A percentile compares a stretch with the other conserved stretches of the same genome.
Conservation (phyloP, 2,113 vertebrate genomes). For the Ceuthmochares aereus region DNA sequence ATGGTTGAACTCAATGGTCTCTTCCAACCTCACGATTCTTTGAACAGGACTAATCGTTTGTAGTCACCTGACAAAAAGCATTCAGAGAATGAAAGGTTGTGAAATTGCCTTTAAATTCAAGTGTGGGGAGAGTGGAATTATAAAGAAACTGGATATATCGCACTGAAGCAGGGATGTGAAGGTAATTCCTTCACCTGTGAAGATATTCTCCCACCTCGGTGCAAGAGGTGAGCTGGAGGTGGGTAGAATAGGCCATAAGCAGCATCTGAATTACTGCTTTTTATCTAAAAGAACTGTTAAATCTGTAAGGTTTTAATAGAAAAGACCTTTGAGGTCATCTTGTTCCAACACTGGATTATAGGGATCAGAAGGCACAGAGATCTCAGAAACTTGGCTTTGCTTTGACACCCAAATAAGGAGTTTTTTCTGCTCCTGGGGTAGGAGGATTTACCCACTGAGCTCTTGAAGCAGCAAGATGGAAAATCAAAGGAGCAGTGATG, state of each 20-base stretch:
- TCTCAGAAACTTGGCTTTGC: not conserved
- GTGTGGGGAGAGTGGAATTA: not conserved
- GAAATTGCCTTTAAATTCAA: not conserved
- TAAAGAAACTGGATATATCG: not conserved
- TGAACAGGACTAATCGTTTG: not conserved
- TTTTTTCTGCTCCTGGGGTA: not conserved
- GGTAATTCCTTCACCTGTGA: not conserved
- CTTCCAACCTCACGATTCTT: too few relatives aligned
- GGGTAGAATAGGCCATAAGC: not conserved
- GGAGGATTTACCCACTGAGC: conserved; percentile 7
- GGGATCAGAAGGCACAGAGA: not conserved
- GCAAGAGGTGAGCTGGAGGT: not conserved
- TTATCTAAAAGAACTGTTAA: not conserved
- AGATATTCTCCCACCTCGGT: not conserved
- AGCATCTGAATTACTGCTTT: not conserved
- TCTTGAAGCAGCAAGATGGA: not conserved
- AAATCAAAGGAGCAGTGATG: not conserved
- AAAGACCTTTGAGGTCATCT: not conserved
- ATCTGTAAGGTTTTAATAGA: not conserved
- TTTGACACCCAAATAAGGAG: conserved; percentile 19
- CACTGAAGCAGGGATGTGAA: not conserved
- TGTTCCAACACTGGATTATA: not conserved
- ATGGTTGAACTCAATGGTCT: too few relatives aligned
- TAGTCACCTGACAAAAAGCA: accelerated
- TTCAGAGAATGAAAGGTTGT: not conserved